Percentiles rank a stretch among this genome's conserved stretches.
These are phyloP conservation scores for Mandrillus leucophaeus DNA, from an alignment of 2,113 vertebrate genomes.

Conservation along the genomic window DNA sequence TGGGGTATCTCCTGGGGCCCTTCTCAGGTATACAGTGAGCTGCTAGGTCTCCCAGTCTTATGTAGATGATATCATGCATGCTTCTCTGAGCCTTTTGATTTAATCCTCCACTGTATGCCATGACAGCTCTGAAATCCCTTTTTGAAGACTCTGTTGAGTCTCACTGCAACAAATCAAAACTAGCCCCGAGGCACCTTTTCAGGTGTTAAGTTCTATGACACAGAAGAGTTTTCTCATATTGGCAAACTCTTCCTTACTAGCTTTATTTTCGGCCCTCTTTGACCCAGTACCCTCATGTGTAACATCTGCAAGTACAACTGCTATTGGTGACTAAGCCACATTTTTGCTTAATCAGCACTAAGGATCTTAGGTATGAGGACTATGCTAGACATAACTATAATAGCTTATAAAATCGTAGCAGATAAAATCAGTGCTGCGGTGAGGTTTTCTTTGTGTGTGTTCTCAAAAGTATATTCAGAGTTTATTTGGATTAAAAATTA, in stretches of 20 bases:
- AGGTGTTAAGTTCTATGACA: neutral
- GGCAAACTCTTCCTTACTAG: neutral
- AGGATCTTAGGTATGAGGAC: neutral
- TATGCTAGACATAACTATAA: neutral
- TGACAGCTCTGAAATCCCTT: neutral
- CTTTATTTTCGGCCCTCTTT: neutral
- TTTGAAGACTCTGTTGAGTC: neutral
- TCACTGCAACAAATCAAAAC: neutral
- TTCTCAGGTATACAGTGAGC: neutral
- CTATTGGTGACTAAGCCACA: neutral
- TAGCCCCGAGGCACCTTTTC: neutral
- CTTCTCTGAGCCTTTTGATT: neutral
- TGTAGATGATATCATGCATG: neutral
- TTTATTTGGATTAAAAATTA: conserved; percentile 13
- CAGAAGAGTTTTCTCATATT: neutral
- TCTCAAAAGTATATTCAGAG: neutral
- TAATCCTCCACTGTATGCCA: neutral
- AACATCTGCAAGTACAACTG: neutral
- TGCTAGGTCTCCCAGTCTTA: neutral
- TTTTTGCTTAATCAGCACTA: neutral
- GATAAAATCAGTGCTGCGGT: neutral
- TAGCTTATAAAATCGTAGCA: neutral
- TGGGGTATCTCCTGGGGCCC: neutral
- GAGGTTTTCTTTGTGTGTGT: neutral
- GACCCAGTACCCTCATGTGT: neutral